phyloP scores from a whole-genome alignment of 2,113 vertebrate genomes.

The Tringa solitaria region DNA sequence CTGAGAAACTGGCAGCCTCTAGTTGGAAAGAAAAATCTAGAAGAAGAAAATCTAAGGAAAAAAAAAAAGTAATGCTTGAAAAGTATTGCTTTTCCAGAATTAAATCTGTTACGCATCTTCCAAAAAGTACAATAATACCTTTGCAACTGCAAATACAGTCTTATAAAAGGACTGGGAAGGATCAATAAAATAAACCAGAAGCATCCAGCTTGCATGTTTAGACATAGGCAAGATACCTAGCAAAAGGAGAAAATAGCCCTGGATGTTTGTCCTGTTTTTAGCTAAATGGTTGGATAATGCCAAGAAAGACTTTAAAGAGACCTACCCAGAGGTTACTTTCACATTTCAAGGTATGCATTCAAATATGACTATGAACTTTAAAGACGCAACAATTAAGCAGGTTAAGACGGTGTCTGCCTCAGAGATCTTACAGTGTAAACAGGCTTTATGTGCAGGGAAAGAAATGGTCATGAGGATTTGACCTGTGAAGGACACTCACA shows the following conservation, averaged over 20 bases:
- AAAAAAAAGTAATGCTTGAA: neutral
- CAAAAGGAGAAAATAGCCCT: neutral
- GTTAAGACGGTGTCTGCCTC: neutral
- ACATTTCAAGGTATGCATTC: neutral
- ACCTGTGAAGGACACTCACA: neutral
- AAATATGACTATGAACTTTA: neutral
- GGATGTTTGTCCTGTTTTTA: neutral
- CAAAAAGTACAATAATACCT: neutral
- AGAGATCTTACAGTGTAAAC: neutral
- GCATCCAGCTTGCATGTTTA: neutral
- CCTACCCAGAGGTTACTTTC: neutral
- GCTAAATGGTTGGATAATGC: neutral
- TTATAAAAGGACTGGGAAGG: neutral
- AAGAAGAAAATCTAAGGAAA: neutral
- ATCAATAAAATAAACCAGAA: neutral
- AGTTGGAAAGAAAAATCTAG: neutral
- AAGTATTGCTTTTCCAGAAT: neutral
- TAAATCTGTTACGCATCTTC: neutral
- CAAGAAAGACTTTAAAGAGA: neutral
- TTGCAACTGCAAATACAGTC: neutral
- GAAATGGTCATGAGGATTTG: neutral
- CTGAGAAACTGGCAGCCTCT: neutral
- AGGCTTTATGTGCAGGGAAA: neutral
- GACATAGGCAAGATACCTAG: neutral
- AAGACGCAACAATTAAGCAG: neutral